A percentile compares a stretch with the other conserved stretches of the same genome.
phyloP scores from a whole-genome alignment of 1,140 invertebrate species.

The Brachionus manjavacas region DNA sequence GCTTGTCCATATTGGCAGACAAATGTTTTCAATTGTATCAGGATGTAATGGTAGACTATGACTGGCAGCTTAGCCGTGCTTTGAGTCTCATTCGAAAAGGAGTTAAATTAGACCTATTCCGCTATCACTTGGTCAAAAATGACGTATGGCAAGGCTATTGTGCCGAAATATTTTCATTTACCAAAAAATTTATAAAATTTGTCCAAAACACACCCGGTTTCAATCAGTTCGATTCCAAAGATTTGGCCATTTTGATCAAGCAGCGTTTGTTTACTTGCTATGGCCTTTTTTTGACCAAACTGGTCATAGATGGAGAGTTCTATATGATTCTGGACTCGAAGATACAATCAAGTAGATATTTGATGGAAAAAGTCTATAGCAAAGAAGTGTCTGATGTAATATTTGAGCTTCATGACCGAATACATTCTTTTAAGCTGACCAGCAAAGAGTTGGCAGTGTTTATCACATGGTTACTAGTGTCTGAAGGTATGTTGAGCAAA shows the following conservation, averaged over 20 bases:
- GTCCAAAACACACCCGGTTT: conserved; percentile 22
- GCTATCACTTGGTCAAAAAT: conserved; percentile 5
- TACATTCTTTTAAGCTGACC: not conserved
- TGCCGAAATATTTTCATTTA: conserved; percentile 1
- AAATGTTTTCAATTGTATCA: conserved; percentile 29
- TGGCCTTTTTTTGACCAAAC: conserved; percentile 17
- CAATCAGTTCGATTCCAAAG: conserved; percentile 18
- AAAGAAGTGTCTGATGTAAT: conserved; percentile 11
- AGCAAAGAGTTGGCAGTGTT: not conserved
- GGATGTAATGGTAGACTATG: not conserved
- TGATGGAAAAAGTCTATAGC: not conserved
- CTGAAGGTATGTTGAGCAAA: not conserved
- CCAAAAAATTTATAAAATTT: conserved; percentile 9
- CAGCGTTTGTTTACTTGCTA: conserved; percentile 2
- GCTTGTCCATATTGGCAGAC: conserved; percentile 5
- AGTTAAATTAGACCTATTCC: conserved; percentile 3
- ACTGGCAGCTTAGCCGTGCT: not conserved
- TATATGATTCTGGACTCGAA: conserved; percentile 23
- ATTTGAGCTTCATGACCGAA: conserved; percentile 31
- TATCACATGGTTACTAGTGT: not conserved
- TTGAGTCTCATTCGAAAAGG: not conserved
- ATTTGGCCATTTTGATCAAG: not conserved
- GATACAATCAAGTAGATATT: conserved; percentile 18
- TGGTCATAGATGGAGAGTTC: conserved; percentile 28
- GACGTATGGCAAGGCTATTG: conserved; percentile 30